A percentile compares a stretch with the other conserved stretches of the same genome.
Conservation (phyloP, 2,888 invertebrate species). For the Tenodera sinensis region DNA sequence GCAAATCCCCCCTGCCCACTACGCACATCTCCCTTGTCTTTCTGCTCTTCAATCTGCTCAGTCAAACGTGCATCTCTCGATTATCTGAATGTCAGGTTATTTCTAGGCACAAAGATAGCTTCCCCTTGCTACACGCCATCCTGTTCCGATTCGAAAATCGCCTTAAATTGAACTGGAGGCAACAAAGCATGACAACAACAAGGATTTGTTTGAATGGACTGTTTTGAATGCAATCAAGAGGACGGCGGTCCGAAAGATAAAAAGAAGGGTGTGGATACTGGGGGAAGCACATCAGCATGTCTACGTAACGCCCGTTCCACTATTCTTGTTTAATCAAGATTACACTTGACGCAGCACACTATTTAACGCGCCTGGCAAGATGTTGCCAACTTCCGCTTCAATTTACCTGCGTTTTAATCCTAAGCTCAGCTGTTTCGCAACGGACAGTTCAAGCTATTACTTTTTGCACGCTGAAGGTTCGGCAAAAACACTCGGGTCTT, state of each 20-base stretch:
- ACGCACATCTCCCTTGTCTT: background rate
- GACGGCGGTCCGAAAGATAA: background rate
- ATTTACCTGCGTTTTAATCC: background rate
- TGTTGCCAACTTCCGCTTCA: background rate
- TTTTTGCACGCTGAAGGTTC: too few relatives aligned
- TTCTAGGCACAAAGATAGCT: background rate
- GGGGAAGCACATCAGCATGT: background rate
- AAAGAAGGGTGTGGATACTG: background rate
- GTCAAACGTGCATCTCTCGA: background rate
- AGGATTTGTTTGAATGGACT: slow-evolving; percentile 6
- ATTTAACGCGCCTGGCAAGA: background rate
- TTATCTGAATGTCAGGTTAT: slow-evolving; percentile 3
- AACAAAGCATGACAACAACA: slow-evolving; percentile 13
- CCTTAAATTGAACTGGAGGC: slow-evolving; percentile 10
- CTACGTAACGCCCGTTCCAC: background rate
- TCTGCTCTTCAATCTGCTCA: background rate
- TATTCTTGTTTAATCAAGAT: background rate
- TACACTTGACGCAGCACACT: background rate
- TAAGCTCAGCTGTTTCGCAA: background rate
- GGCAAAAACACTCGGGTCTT: too few relatives aligned
- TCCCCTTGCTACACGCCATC: background rate
- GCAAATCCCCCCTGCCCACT: background rate
- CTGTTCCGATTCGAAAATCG: background rate
- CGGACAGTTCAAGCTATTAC: too few relatives aligned
- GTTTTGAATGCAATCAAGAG: slow-evolving; percentile 22